A percentile compares a stretch with the other conserved stretches of the same genome.
Evolutionary conservation across 2,888 invertebrate species (phyloP).

Genomic region (Notodonta ziczac): DNA sequence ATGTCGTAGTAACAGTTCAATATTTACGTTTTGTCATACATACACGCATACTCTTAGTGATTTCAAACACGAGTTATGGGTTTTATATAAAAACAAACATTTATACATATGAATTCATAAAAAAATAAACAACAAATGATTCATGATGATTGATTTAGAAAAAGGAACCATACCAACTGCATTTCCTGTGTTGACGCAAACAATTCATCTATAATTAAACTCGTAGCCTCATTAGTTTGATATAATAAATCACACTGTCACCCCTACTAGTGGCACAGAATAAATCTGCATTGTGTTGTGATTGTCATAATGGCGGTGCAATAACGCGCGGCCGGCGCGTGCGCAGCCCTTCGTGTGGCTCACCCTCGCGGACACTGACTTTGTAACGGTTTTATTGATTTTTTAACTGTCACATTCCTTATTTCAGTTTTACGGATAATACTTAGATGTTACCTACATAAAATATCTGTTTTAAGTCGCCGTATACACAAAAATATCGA

Average conservation of each 20-base stretch:
- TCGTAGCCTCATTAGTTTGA: slow-evolving; percentile 31
- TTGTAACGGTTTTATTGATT: slow-evolving; percentile 81
- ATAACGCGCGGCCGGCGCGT: slow-evolving; percentile 60
- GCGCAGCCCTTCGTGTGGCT: slow-evolving; percentile 65
- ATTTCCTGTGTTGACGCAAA: not conserved
- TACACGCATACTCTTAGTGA: no score
- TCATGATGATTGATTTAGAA: no score
- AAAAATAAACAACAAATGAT: no score
- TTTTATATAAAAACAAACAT: no score
- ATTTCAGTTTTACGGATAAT: slow-evolving; percentile 1
- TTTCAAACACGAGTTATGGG: no score
- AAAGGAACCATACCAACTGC: not conserved
- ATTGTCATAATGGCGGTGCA: slow-evolving; percentile 61
- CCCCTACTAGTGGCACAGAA: slow-evolving; percentile 57
- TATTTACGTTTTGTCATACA: no score
- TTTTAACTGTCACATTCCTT: slow-evolving; percentile 77
- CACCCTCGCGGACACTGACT: slow-evolving; percentile 77
- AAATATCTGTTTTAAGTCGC: no score
- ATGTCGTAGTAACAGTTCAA: not conserved
- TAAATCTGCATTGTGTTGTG: slow-evolving; percentile 61
- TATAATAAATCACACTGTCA: slow-evolving; percentile 47
- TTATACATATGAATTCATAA: no score
- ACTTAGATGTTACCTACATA: not conserved
- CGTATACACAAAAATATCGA: no score
- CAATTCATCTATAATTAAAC: not conserved